Evolutionary conservation across 2,888 invertebrate genomes (phyloP).

Genomic region (Dryocosmus kuriphilus): DNA sequence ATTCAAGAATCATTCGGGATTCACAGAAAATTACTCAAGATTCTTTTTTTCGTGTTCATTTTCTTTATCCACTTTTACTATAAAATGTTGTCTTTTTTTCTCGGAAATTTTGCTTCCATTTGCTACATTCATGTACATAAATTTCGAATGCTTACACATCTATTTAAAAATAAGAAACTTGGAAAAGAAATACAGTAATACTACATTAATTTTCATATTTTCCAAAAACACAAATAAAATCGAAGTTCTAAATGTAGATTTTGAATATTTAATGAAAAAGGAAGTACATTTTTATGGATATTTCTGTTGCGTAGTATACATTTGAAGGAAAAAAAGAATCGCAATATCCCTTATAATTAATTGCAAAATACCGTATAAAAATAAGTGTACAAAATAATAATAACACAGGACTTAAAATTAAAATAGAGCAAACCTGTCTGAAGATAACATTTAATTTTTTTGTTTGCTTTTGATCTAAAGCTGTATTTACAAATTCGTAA

Average conservation of each 20-base stretch:
- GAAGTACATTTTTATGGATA: background rate
- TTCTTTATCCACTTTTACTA: background rate
- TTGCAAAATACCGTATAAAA: background rate
- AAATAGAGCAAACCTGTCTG: background rate
- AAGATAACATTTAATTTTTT: background rate
- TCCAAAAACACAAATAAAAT: slow-evolving; percentile 5
- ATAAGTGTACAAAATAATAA: slow-evolving; percentile 8
- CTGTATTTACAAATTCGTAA: background rate
- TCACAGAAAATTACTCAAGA: background rate
- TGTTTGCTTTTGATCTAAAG: background rate
- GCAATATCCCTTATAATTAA: slow-evolving; percentile 9
- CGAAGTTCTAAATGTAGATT: background rate
- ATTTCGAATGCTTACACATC: slow-evolving; percentile 8
- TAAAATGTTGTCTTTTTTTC: background rate
- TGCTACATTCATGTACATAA: background rate
- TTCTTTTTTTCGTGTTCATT: slow-evolving; percentile 9
- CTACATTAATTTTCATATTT: background rate
- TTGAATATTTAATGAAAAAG: slow-evolving; percentile 5
- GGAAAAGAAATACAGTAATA: background rate
- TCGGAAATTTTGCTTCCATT: background rate
- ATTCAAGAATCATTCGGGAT: background rate
- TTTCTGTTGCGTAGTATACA: slow-evolving; percentile 1
- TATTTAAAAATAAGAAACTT: background rate
- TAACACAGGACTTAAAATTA: background rate
- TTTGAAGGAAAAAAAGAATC: slow-evolving; percentile 2